Percentiles rank a stretch among this genome's conserved stretches.
These are phyloP conservation scores for Mormyrus iriodes DNA, from an alignment of 2,113 vertebrate species.

Conservation along the genomic window DNA sequence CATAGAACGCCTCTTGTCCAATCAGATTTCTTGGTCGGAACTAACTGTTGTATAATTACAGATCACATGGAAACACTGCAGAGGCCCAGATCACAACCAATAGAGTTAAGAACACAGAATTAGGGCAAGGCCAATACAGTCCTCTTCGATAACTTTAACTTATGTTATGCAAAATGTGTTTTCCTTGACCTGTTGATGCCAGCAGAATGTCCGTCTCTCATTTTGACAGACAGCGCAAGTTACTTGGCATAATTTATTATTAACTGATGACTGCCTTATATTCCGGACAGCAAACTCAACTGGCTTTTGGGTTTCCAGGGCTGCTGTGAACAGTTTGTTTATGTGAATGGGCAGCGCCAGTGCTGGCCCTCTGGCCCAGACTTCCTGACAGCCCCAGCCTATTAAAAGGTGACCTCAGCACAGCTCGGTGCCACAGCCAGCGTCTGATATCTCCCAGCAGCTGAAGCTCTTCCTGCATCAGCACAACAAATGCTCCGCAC, in stretches of 20 bases:
- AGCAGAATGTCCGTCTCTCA: background rate
- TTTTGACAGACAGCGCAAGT: background rate
- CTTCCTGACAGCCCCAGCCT: constrained; percentile 51
- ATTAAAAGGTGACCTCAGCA: constrained; percentile 66
- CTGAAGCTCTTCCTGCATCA: constrained; percentile 67
- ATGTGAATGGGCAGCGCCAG: constrained; percentile 29
- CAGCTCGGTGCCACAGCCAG: constrained; percentile 39
- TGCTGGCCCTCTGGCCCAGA: constrained; percentile 19
- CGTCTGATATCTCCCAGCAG: constrained; percentile 64
- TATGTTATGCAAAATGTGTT: background rate
- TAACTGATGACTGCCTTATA: background rate
- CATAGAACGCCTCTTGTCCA: no score
- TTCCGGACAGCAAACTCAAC: background rate
- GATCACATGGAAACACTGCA: background rate
- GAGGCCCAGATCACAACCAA: background rate
- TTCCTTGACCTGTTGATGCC: background rate
- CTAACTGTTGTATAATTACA: no score
- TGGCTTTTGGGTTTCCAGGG: background rate
- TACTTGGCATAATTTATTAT: background rate
- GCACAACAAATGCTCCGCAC: constrained; percentile 71
- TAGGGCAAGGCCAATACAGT: background rate
- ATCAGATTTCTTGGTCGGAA: no score
- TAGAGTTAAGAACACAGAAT: background rate
- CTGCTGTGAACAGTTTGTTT: constrained; percentile 41
- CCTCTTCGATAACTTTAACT: background rate